A percentile compares a stretch with the other conserved stretches of the same genome.
Conservation (phyloP, 2,888 invertebrate genomes). For the Caenorhabditis becei region DNA sequence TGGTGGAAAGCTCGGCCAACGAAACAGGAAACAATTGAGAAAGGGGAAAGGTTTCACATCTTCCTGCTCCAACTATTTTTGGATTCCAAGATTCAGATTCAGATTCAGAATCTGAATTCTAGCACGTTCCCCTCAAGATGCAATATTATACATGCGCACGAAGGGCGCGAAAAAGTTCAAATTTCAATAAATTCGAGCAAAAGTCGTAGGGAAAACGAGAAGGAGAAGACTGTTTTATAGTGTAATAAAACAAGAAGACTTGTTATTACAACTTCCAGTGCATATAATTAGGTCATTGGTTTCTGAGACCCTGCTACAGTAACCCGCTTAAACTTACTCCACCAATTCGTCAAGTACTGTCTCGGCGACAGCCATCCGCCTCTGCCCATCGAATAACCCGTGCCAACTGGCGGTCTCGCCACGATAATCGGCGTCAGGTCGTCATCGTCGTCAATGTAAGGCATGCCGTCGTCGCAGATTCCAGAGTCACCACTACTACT, state of each 20-base stretch:
- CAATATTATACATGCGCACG: no score
- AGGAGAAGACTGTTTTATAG: slow-evolving; percentile 14
- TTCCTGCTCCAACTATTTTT: not conserved
- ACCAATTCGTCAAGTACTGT: slow-evolving; percentile 47
- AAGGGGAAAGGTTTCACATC: slow-evolving; percentile 2
- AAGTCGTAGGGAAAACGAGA: not conserved
- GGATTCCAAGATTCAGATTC: no score
- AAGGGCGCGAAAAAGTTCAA: not conserved
- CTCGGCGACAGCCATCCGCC: slow-evolving; percentile 49
- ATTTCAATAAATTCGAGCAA: not conserved
- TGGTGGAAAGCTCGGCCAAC: not conserved
- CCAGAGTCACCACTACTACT: slow-evolving; percentile 62
- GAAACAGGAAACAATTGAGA: slow-evolving; percentile 31
- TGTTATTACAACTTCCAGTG: not conserved
- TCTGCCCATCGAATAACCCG: slow-evolving; percentile 24
- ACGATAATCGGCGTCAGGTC: slow-evolving; percentile 67
- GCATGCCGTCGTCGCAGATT: slow-evolving; percentile 62
- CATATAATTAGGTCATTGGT: slow-evolving; percentile 2
- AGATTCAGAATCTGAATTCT: no score
- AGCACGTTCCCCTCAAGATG: no score
- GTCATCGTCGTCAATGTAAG: slow-evolving; percentile 66
- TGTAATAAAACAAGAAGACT: slow-evolving; percentile 18
- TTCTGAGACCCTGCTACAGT: slow-evolving; percentile 2
- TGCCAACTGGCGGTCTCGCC: slow-evolving; percentile 55
- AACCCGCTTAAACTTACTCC: slow-evolving; percentile 59